Evolutionary conservation across 2,797 vertebrate species (phyloP).

Genomic region (Lateolabrax maculatus): DNA sequence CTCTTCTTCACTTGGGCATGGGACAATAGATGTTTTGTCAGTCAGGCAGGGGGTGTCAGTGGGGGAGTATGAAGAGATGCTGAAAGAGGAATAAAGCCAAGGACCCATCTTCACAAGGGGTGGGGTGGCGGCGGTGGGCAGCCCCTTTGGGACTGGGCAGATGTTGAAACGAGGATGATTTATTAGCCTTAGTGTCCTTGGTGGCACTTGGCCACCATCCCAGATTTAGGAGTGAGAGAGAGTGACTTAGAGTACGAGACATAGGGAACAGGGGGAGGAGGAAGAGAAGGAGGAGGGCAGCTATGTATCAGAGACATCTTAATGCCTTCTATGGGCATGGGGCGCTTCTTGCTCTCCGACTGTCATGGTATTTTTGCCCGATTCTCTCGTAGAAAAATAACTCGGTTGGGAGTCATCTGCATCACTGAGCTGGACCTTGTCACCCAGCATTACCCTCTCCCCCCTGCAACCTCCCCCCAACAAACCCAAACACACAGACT

Average conservation of each 20-base stretch:
- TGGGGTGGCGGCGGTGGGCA: constrained; percentile 79
- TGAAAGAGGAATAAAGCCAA: constrained; percentile 91
- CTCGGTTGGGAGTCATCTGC: constrained; percentile 83
- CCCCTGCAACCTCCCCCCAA: constrained; percentile 24
- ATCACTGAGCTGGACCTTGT: constrained; percentile 78
- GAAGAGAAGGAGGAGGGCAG: constrained; percentile 64
- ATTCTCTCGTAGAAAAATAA: constrained; percentile 86
- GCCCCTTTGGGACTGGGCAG: constrained; percentile 90
- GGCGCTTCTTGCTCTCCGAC: constrained; percentile 79
- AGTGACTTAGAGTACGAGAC: constrained; percentile 75
- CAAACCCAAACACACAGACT: constrained; percentile 58
- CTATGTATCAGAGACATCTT: constrained; percentile 83
- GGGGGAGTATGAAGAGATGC: constrained; percentile 87
- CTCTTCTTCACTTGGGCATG: constrained; percentile 93
- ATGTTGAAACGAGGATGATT: constrained; percentile 96
- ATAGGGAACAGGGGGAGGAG: constrained; percentile 72
- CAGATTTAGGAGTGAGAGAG: constrained; percentile 85
- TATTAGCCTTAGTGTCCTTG: constrained; percentile 92
- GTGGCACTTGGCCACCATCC: constrained; percentile 96
- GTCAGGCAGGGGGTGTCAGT: constrained; percentile 79
- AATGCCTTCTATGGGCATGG: constrained; percentile 87
- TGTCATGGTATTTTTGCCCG: constrained; percentile 86
- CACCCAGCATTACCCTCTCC: constrained; percentile 71
- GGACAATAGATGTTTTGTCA: constrained; percentile 97
- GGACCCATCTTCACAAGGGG: constrained; percentile 88